Base-by-base conservation (phyloP, 2,888 invertebrate genomes). In the Plebejus anna region DNA sequence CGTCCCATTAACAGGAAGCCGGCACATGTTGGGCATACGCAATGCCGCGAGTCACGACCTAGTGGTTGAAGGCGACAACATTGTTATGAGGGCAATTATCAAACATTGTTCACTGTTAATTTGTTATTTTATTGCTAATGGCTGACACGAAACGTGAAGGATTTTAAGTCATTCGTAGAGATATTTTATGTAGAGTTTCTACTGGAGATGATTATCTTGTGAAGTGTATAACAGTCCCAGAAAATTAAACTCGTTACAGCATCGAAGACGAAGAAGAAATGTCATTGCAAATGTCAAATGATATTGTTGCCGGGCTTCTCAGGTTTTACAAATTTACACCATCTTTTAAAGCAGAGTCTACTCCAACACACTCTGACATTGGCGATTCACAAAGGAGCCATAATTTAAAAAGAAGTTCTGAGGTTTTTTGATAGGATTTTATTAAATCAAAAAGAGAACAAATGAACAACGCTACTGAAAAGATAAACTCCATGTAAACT, bases 1-100 rank as follows among this genome's bases (percentile, higher is more conserved):
- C 32, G 82, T 81, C 83, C 88, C 88, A 88, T 88, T 89, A 89
- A 86, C 90, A 91, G 91, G 91, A 92, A 92, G 86, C 86, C 78
- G 78, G 81, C 80, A 84, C 88, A 87, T 85, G 86, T 82, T 83
- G 85, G 84, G 91, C 89, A 90, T 91, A 87, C 87, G 84, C 85
- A 89, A 90, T 80, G 80, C 78, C 76, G 75, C 79, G 77, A 82
- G 82, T 82, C 83, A 82, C 82, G 83, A 82, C 79, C 80, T 80
- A 81, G 79, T 78, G 77, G 78, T 77, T 75, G 80, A 80, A 81
- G 81, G 80, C 78, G 81, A 81, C 77, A 79, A 55, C 73, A 73
- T 73, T 73, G 73, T 73, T 32, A 73, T 51, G 28, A 32, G 32
- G 32, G 32, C 73, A 73, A 51, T 73, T 66, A 66, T 66, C 66